phyloP scores from a whole-genome alignment of 2,797 vertebrate species.

The Philypnodon macrostomus region DNA sequence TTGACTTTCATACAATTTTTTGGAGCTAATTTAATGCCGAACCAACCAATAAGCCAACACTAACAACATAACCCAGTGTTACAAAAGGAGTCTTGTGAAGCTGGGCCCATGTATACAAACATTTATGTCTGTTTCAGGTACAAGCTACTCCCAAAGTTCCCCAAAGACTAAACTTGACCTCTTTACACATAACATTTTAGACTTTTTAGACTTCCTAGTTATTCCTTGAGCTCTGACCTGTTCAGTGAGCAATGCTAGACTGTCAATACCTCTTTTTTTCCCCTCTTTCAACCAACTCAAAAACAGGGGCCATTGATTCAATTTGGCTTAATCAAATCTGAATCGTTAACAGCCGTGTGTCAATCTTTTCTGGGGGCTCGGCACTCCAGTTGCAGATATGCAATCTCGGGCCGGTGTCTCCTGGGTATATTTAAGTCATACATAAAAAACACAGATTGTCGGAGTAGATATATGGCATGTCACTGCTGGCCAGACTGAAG shows the following conservation, averaged over 20 bases:
- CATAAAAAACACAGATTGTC: conserved; percentile 82
- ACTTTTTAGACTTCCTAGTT: conserved; percentile 40
- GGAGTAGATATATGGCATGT: conserved; percentile 77
- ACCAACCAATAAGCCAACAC: background rate
- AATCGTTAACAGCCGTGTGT: conserved; percentile 76
- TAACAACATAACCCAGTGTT: background rate
- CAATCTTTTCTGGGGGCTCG: conserved; percentile 71
- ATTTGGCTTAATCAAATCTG: conserved; percentile 78
- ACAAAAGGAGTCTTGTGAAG: background rate
- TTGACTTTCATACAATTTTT: no score
- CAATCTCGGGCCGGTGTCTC: conserved; percentile 70
- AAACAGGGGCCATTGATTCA: conserved; percentile 75
- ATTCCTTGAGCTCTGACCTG: conserved; percentile 32
- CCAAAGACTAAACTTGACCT: conserved; percentile 29
- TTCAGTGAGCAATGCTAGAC: conserved; percentile 42
- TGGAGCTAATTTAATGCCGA: no score
- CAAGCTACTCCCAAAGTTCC: conserved; percentile 36
- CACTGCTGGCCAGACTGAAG: conserved; percentile 71
- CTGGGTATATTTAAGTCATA: conserved; percentile 76
- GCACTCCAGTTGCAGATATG: conserved; percentile 76
- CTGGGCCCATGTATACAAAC: background rate
- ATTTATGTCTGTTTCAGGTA: conserved; percentile 7
- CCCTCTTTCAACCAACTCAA: conserved; percentile 37
- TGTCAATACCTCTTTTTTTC: conserved; percentile 46
- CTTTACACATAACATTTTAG: conserved; percentile 35